Evolutionary conservation across 92 coral and sea anemone genomes (phyloP).

Genomic region (Epizoanthus ramosus): DNA sequence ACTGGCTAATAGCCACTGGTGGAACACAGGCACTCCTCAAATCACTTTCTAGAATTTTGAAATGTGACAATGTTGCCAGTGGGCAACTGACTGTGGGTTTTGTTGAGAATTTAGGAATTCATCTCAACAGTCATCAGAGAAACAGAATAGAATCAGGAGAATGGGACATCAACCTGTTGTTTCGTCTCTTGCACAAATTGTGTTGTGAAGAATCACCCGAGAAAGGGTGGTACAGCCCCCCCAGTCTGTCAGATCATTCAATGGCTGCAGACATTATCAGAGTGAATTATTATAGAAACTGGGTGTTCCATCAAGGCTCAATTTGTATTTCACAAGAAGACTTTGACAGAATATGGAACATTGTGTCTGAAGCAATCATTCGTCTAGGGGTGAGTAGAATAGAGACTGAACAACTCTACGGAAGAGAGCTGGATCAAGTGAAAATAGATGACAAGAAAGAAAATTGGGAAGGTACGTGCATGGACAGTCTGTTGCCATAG

Average conservation of each 20-base stretch:
- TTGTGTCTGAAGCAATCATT: slow-evolving; percentile 5
- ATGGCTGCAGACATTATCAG: slow-evolving; percentile 1
- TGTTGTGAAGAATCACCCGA: background rate
- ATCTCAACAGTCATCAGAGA: background rate
- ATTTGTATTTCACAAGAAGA: background rate
- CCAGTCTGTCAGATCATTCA: background rate
- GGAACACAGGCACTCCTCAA: background rate
- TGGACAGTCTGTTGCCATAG: background rate
- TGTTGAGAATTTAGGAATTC: background rate
- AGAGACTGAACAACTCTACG: background rate
- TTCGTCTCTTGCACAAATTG: background rate
- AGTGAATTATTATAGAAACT: background rate
- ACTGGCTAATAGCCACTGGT: background rate
- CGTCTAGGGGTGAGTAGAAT: slow-evolving; percentile 1
- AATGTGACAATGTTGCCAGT: background rate
- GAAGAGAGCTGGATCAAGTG: background rate
- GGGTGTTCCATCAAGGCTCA: background rate
- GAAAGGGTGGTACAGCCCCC: background rate
- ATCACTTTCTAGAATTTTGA: background rate
- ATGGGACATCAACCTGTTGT: background rate
- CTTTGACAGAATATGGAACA: background rate
- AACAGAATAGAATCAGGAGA: background rate
- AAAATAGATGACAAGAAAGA: background rate
- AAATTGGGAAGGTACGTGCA: background rate
- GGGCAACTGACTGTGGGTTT: background rate